Evolutionary conservation across 2,113 vertebrate genomes (phyloP), one percentile per base, ranked within the genome.

Genomic region (Toxotes chatareus): DNA sequence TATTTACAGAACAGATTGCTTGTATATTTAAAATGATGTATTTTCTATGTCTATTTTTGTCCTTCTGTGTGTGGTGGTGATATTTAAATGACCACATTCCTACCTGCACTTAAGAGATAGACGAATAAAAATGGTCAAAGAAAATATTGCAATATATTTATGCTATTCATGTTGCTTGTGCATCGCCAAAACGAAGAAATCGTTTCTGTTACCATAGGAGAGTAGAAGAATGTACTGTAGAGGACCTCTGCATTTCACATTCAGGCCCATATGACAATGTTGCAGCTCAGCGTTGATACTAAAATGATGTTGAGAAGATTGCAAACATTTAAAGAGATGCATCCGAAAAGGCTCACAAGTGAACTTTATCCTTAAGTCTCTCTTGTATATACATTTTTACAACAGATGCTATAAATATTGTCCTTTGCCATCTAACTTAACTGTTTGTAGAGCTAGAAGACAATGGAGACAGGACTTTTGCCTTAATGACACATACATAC

Each of bases 151-250:
- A 13, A 55, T 32, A 57, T 89, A 84, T 86, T 87, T 85, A 57
- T 79, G 71, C 65, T 38, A 57, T 77, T 81, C 47, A 51, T 80
- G 67, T 77, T 27, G 56, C 87, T 86, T 80, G 38, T 76, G 81
- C 5, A 40, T 55, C 75, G 21, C 73, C 65, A 46, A 57, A 86
- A 59, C 57, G 57, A 88, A 16, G 51, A 55, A 74, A 59, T 61
- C 17, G 70, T 79, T 84, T 63, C 60, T 83, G 76, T 90, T 92
- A 91, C 90, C 90, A 92, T 88, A 90, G 87, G 80, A 93, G 80
- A 44, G 68, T 65, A 80, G 68, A 82, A 72, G 63, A 85, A 90
- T 91, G 86, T 77, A 87, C 68, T 73, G 53, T 74, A 60, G 47
- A 89, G 79, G 89, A 86, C 72, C 42, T 80, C 64, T 63, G 47